These are phyloP conservation scores for Odontomyia ornata DNA, from an alignment of 2,888 invertebrate genomes.

Conservation along the genomic window DNA sequence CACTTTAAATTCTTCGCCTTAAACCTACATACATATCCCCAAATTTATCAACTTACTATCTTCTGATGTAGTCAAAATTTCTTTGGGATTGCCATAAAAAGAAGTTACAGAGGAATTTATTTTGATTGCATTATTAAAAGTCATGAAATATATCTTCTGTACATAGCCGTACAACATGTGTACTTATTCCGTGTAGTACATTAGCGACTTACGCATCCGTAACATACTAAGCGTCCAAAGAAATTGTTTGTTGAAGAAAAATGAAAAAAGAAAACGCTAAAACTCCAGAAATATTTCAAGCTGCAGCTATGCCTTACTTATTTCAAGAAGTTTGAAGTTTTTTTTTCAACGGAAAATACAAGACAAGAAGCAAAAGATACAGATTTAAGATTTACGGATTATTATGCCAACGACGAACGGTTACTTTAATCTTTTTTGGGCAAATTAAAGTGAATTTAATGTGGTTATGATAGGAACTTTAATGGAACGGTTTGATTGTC, in stretches of 20 bases:
- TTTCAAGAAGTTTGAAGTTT: neutral
- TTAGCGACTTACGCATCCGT: neutral
- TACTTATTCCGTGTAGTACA: neutral
- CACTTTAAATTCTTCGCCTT: neutral
- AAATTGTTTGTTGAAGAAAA: neutral
- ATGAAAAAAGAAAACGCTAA: neutral
- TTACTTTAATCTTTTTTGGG: neutral
- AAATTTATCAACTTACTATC: neutral
- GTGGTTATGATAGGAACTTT: neutral
- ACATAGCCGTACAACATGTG: neutral
- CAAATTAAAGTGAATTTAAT: neutral
- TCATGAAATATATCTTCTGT: neutral
- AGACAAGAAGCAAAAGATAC: neutral
- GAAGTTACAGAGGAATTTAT: neutral
- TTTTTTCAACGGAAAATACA: slow-evolving; percentile 1
- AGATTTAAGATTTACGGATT: neutral
- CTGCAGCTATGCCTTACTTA: slow-evolving; percentile 5
- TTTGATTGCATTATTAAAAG: neutral
- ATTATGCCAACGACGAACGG: neutral
- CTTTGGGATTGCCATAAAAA: neutral
- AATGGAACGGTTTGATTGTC: neutral
- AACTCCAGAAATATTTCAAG: neutral
- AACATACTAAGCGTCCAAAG: neutral
- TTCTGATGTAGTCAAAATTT: neutral
- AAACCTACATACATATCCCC: neutral